Evolutionary conservation across 2,797 vertebrate species (phyloP), one percentile per base, ranked within the genome.

Genomic region (Taeniopygia guttata): DNA sequence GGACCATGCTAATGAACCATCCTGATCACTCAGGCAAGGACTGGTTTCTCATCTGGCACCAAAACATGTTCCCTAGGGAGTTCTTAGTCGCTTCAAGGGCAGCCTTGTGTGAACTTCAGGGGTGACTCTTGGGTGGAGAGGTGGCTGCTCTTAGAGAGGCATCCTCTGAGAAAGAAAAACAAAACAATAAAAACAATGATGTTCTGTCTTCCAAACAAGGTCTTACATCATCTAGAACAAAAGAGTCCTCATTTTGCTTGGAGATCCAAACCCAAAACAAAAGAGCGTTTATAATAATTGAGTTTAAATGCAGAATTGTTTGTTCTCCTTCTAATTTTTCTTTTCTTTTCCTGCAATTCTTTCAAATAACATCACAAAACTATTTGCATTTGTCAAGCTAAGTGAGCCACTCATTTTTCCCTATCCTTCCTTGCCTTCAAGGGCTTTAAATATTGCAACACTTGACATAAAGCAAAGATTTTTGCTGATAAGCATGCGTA

Each of bases 401-500:
- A 91, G 63, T 8, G 14, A 95, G 52, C 67, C 67, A 74, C 56
- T 90, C 55, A 58, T 84, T 96, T 82, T 90, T 68, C 70, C 74
- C 74, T 75, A 91, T 83, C 42, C 36, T 94, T 80, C 49, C 70
- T 87, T 93, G 68, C 75, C 83, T 90, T 21, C 84, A 77, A 90
- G 72, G 62, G 42, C 60, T 91, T 90, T 79, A 87, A 84, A 80
- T 84, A 85, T 94, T 94, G 83, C 93, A 84, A 77, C 77, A 94
- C 54, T 90, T 87, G 85, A 93, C 88, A 75, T 91, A 89, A 92
- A 89, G 73, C 54, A 84, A 93, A 87, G 93, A 94, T 90, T 51
- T 92, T 92, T 89, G 36, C 87, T 89, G 95, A 96, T 96, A 96
- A 94, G 19, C 29, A 0, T 92, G 94, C 10, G n/a, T 96, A 93